Evolutionary conservation across 2,888 invertebrate species (phyloP).

Genomic region (Amblyjoppa fuscipennis): DNA sequence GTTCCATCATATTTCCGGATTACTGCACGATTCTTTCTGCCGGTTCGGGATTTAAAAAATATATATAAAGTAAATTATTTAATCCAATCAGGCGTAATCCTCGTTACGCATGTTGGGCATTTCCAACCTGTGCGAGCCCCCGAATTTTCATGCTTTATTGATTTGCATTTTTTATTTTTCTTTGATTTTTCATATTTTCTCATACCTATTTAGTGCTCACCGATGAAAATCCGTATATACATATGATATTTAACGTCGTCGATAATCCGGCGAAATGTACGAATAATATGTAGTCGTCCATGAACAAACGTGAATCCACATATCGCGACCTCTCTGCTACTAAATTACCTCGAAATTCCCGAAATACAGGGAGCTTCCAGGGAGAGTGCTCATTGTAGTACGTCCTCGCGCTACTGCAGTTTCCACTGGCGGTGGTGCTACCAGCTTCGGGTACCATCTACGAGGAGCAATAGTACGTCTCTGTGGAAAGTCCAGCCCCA

Average conservation of each 20-base stretch:
- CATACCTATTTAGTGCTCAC: not conserved
- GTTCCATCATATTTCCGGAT: slow-evolving; percentile 74
- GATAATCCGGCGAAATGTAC: not conserved
- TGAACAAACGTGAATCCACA: too few relatives aligned
- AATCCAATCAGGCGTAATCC: slow-evolving; percentile 74
- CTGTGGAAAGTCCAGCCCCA: slow-evolving; percentile 36
- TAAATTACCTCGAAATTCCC: slow-evolving; percentile 7
- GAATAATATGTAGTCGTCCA: not conserved
- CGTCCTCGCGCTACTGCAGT: slow-evolving; percentile 20
- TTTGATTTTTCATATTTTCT: not conserved
- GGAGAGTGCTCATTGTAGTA: not conserved
- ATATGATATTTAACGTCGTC: not conserved
- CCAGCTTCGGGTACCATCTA: slow-evolving; percentile 16
- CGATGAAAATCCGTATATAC: not conserved
- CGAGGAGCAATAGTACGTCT: slow-evolving; percentile 28
- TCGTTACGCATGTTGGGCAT: slow-evolving; percentile 68
- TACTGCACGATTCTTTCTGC: slow-evolving; percentile 61
- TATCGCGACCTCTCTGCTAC: not conserved
- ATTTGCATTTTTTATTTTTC: slow-evolving; percentile 1
- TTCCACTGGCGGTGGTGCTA: slow-evolving; percentile 18
- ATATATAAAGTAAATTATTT: slow-evolving; percentile 57
- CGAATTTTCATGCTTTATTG: slow-evolving; percentile 7
- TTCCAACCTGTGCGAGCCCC: slow-evolving; percentile 27
- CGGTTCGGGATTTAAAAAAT: slow-evolving; percentile 20
- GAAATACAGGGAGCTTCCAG: slow-evolving; percentile 5